Evolutionary conservation across 2,797 vertebrate species (phyloP), one percentile per base, ranked within the genome.

Genomic region (Alca torda): DNA sequence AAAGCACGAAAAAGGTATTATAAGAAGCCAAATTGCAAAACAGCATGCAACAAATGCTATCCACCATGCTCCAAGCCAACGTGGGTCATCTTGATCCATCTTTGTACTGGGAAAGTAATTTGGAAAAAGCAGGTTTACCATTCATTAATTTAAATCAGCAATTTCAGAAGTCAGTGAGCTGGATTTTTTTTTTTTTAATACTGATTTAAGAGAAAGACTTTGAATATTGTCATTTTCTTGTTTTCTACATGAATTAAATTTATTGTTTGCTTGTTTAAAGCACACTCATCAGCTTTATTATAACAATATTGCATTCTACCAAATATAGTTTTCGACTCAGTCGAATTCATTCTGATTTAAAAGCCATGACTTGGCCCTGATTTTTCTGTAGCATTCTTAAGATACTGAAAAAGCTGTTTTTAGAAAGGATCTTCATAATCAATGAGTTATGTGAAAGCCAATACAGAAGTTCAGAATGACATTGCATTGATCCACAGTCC

Each of bases 11-110:
- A 98, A 98, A 26, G 98, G 98, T 78, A 98, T 79, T 93, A 98
- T 97, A 88, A 98, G 97, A 87, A 97, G 94, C 98, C 98, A 98
- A 33, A 97, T 57, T 43, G 94, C n/a, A 53, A 98, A 26, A 92
- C 97, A 97, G 30, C 95, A 95, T 35, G 96, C 41, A 85, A 98
- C 80, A 97, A 98, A 98, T 84, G 97, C 98, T 95, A 98, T 98
- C 98, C 98, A 98, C 98, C 98, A 98, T 6, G 98, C 98, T 48
- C 98, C 98, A 93, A 98, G 97, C 98, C 98, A 98, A 21, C 98
- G 97, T 17, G 98, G 98, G 68, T 98, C 98, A 95, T 96, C 94
- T 70, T 95, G 96, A 73, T 94, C 82, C 73, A 98, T 50, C 35
- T 92, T 60, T 45, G 16, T 19, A 60, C 96, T 48, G 59, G 61